Evolutionary conservation across 1,140 invertebrate genomes (phyloP).

Genomic region (Popillia japonica): DNA sequence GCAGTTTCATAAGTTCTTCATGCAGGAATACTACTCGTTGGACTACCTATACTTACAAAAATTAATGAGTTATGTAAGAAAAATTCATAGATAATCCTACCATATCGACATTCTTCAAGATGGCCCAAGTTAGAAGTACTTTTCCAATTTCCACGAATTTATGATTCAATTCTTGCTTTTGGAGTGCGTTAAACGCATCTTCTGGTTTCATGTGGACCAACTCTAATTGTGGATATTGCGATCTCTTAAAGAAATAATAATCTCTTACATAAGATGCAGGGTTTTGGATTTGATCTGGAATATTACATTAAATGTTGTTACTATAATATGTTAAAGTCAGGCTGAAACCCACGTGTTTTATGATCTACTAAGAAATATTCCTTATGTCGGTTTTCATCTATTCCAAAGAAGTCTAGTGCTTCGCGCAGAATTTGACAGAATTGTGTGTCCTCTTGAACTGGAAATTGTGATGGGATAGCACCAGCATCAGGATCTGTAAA

Average conservation of each 20-base stretch:
- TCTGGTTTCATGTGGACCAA: constrained; percentile 94
- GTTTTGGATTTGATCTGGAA: constrained; percentile 92
- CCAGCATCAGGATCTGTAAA: constrained; percentile 82
- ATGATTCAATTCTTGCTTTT: constrained; percentile 90
- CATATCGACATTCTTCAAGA: constrained; percentile 90
- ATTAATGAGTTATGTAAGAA: constrained; percentile 28
- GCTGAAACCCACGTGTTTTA: constrained; percentile 87
- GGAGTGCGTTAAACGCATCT: constrained; percentile 89
- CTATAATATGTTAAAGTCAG: neutral
- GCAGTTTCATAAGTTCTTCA: constrained; percentile 98
- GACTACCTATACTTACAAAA: constrained; percentile 70
- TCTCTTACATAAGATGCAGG: constrained; percentile 94
- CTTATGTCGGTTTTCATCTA: constrained; percentile 87
- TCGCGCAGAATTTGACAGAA: constrained; percentile 96
- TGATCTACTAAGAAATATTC: constrained; percentile 97
- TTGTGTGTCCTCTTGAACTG: constrained; percentile 98
- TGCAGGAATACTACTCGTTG: constrained; percentile 98
- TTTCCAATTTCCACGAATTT: constrained; percentile 99
- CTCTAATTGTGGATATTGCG: constrained; percentile 96
- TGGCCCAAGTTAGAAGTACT: constrained; percentile 87
- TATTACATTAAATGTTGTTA: neutral
- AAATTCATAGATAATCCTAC: constrained; percentile 58
- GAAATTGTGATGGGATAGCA: constrained; percentile 97
- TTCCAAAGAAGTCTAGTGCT: constrained; percentile 96
- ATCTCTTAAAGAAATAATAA: constrained; percentile 98